Evolutionary conservation across 2,888 invertebrate genomes (phyloP).

Genomic region (Hirtodrosophila histrioides): DNA sequence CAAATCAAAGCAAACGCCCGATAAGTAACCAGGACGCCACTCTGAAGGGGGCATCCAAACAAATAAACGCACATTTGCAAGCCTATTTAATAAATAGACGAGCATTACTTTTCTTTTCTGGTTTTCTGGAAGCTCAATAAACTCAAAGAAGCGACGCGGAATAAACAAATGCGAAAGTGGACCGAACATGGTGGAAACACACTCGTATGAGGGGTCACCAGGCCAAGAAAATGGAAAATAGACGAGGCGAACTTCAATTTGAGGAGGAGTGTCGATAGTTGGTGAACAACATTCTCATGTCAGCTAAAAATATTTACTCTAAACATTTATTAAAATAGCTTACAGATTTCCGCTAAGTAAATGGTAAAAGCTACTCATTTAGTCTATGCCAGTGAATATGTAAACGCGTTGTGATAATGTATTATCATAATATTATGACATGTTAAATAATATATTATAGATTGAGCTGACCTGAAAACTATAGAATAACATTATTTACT

Average conservation of each 20-base stretch:
- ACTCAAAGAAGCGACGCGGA: constrained; percentile 3
- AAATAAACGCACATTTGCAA: constrained; percentile 69
- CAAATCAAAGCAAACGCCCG: constrained; percentile 71
- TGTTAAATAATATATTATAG: no score
- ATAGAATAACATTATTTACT: no score
- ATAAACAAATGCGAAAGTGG: constrained; percentile 15
- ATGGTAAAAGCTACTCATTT: no score
- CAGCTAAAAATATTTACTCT: background rate
- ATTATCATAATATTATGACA: no score
- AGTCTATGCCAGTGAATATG: no score
- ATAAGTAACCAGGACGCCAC: constrained; percentile 48
- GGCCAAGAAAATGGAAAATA: constrained; percentile 17
- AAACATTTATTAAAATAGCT: no score
- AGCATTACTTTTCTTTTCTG: constrained; percentile 48
- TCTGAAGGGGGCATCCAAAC: constrained; percentile 11
- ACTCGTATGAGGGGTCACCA: background rate
- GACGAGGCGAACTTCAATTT: constrained; percentile 1
- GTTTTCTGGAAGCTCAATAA: constrained; percentile 15
- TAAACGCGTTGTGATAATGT: no score
- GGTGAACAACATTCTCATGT: background rate
- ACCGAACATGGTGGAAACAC: background rate
- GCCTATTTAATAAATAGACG: constrained; percentile 73
- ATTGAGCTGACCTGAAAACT: no score
- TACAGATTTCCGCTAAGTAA: no score
- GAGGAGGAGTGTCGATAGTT: background rate